Base-by-base conservation (phyloP, 2,113 vertebrate species). In the Dissostichus mawsoni region DNA sequence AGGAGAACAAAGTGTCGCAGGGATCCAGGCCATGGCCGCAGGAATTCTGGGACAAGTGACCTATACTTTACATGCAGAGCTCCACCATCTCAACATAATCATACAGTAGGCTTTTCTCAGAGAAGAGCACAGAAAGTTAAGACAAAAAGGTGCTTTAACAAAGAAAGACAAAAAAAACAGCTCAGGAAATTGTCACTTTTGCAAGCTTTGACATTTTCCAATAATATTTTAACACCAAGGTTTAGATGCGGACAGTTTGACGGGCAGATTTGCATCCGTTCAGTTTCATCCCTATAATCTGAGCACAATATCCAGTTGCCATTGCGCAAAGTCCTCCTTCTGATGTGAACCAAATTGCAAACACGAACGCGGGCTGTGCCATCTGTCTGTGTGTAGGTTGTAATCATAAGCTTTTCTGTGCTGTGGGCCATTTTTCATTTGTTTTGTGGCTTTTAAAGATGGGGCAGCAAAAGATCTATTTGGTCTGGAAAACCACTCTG, bases 11-110 rank as follows among this genome's bases (percentile, higher is more conserved):
- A 93, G 91, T 92, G 89, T 90, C 44, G 47, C 78, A 88, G 71
- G 63, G 88, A 90, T 92, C 92, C 92, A 90, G 85, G 13, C 85
- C 70, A 23, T 5, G 25, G 77, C 92, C 92, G 59, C 92, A 94
- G 89, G 92, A 94, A 92, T 92, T 92, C 91, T 91, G 91, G 92
- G 90, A 92, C 84, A 83, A 90, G 90, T 89, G 93, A 93, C 91
- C 94, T 94, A 93, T 93, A 92, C 91, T 94, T 93, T 90, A 87
- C 78, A 78, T 89, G 82, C 59, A 80, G 57, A 59, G 56, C 75
- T 75, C 78, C 57, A 18, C 74, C 86, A 81, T 87, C 86, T 61
- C 82, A 59, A 36, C 80, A 85, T 92, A 92, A 94, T 93, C 74
- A 92, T 45, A 93, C 85, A 83, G 90, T 85, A 78, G 75, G 69